Conservation (phyloP, 1,140 invertebrate species). For the Drosophila navojoa region DNA sequence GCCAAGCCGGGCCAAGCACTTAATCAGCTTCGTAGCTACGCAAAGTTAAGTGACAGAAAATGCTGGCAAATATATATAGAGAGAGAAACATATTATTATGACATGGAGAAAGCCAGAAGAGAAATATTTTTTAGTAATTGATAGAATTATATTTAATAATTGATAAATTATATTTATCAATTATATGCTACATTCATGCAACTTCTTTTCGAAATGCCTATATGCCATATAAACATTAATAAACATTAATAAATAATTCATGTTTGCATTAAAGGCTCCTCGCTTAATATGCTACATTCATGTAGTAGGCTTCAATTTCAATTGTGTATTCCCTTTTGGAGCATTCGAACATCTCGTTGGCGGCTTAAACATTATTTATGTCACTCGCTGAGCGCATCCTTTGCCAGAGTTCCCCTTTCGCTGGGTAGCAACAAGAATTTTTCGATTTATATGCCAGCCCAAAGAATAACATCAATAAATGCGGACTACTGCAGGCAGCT, state of each 20-base stretch:
- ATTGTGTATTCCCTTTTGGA: slow-evolving; percentile 6
- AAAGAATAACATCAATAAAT: slow-evolving; percentile 18
- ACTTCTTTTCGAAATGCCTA: too few relatives aligned
- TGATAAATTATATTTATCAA: background rate
- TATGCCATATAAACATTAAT: background rate
- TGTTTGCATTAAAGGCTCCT: background rate
- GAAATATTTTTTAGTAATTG: background rate
- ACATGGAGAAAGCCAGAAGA: too few relatives aligned
- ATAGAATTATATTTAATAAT: background rate
- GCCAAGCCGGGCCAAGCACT: slow-evolving; percentile 25
- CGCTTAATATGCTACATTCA: background rate
- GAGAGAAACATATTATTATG: too few relatives aligned
- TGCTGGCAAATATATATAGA: background rate
- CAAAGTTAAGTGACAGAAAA: slow-evolving; percentile 11
- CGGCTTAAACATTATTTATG: slow-evolving; percentile 58
- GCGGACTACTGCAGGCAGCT: background rate
- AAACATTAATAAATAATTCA: background rate
- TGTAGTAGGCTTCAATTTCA: slow-evolving; percentile 7
- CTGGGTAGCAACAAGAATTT: slow-evolving; percentile 39
- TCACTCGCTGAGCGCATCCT: slow-evolving; percentile 55
- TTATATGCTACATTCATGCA: too few relatives aligned
- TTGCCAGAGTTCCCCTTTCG: slow-evolving; percentile 9
- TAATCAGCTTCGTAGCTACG: slow-evolving; percentile 29
- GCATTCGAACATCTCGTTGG: slow-evolving; percentile 12
- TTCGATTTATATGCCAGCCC: slow-evolving; percentile 69